These are phyloP conservation scores for Rhabdomys pumilio DNA, from an alignment of 2,797 vertebrate species.

Conservation along the genomic window DNA sequence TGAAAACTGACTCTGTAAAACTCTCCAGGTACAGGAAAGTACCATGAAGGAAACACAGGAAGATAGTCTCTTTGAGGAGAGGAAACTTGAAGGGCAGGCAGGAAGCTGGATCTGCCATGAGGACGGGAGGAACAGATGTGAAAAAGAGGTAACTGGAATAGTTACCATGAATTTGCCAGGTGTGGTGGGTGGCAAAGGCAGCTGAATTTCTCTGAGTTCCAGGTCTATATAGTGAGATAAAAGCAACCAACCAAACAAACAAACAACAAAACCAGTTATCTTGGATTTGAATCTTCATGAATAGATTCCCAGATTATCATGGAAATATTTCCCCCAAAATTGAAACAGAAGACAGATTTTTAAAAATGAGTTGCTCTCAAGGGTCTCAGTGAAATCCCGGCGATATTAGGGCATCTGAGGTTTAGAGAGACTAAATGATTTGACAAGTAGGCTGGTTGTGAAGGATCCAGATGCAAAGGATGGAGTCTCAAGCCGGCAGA, in stretches of 20 bases:
- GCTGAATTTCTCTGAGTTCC: background rate
- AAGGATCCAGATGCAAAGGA: background rate
- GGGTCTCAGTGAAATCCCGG: slow-evolving; percentile 6
- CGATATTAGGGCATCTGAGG: background rate
- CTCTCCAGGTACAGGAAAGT: background rate
- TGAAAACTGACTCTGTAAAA: background rate
- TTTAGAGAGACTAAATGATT: background rate
- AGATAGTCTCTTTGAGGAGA: background rate
- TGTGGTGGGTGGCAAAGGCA: background rate
- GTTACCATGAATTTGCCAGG: background rate
- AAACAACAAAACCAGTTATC: background rate
- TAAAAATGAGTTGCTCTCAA: background rate
- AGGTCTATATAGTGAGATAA: background rate
- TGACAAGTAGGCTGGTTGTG: background rate
- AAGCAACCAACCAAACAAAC: background rate
- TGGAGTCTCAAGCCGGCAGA: background rate
- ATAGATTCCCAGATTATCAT: background rate
- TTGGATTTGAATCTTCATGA: background rate
- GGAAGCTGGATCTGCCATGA: background rate
- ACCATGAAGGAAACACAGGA: background rate
- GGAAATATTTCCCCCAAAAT: background rate
- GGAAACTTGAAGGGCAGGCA: background rate
- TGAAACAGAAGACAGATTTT: background rate
- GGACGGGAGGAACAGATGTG: background rate
- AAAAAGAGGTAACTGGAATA: background rate